phyloP scores from a whole-genome alignment of 1,140 invertebrate species.

The Leucophenga varia region DNA sequence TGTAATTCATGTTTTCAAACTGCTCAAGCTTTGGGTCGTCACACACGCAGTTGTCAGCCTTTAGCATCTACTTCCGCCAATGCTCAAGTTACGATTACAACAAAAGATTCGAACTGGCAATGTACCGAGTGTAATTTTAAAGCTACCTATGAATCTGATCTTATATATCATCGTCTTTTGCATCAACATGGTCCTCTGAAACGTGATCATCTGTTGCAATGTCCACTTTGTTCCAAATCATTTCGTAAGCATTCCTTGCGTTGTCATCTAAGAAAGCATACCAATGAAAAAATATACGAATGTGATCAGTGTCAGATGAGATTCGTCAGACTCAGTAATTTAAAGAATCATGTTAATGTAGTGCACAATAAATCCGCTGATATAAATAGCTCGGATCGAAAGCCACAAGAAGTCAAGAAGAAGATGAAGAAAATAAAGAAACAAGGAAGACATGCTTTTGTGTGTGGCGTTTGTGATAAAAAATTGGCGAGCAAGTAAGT shows the following conservation, averaged over 20 bases:
- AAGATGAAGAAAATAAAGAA: background rate
- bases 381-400: background rate
- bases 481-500: constrained; percentile 67
- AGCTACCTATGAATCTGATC: constrained; percentile 35
- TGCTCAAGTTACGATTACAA: background rate
- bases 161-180: constrained; percentile 43
- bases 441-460: constrained; percentile 37
- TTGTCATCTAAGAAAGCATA: constrained; percentile 71
- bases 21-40: constrained; percentile 71
- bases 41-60: constrained; percentile 64
- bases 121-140: constrained; percentile 42
- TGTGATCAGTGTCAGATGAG: constrained; percentile 63
- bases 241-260: constrained; percentile 70
- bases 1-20: constrained; percentile 70
- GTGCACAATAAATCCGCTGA: constrained; percentile 55
- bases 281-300: constrained; percentile 74
- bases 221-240: constrained; percentile 68
- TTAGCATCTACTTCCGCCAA: constrained; percentile 25
- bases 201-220: constrained; percentile 61
- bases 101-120: constrained; percentile 16
- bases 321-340: constrained; percentile 67
- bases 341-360: constrained; percentile 61
- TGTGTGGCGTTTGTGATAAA: constrained; percentile 65
- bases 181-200: constrained; percentile 43
- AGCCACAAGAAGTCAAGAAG: background rate